phyloP scores from a whole-genome alignment of 2,797 vertebrate species.

The Lates japonicus region DNA sequence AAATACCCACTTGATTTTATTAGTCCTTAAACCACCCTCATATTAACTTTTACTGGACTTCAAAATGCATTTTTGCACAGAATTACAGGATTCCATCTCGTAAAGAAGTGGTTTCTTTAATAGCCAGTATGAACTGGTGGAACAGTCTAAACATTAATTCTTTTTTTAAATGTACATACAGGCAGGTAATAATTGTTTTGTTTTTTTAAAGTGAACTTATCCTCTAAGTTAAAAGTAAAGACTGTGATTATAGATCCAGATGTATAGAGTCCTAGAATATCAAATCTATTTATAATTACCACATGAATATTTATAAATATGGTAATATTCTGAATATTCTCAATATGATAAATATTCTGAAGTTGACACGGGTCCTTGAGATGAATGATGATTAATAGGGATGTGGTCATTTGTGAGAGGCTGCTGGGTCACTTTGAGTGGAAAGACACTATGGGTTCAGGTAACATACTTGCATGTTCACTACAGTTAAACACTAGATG shows the following conservation, averaged over 20 bases:
- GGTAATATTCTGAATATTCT: no score
- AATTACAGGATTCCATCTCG: no score
- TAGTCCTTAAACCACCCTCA: no score
- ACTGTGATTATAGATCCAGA: background rate
- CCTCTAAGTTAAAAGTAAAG: background rate
- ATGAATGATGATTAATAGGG: background rate
- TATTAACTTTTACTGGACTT: background rate
- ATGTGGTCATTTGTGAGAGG: background rate
- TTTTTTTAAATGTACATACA: background rate
- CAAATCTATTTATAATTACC: background rate
- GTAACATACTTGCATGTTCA: background rate
- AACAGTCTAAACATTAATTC: background rate
- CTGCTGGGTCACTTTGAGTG: background rate
- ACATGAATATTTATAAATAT: no score
- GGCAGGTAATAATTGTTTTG: background rate
- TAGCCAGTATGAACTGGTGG: background rate
- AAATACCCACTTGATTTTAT: no score
- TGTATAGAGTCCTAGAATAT: background rate
- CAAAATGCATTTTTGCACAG: background rate
- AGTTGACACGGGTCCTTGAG: no score
- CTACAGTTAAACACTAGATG: slow-evolving; percentile 54
- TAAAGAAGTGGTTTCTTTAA: background rate
- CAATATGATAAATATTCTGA: no score
- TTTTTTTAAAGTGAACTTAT: background rate
- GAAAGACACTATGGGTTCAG: background rate